Evolutionary conservation across 2,113 vertebrate genomes (phyloP).

Genomic region (Benitochromis conjunctus): DNA sequence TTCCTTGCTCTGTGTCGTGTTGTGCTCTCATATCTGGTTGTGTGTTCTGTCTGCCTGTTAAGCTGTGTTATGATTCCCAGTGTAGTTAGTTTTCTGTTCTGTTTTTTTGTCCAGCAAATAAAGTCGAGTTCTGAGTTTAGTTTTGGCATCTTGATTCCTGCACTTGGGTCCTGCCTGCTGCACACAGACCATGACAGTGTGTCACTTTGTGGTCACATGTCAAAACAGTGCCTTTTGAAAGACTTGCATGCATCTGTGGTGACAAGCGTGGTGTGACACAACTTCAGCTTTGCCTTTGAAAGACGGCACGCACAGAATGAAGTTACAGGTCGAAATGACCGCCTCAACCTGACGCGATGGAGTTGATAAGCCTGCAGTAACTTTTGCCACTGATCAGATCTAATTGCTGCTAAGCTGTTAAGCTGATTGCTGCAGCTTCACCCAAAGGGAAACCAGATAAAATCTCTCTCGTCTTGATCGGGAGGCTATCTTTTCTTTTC

Average conservation of each 20-base stretch:
- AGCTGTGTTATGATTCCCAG: too few relatives aligned
- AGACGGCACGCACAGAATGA: neutral
- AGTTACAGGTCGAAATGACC: neutral
- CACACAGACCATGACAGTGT: too few relatives aligned
- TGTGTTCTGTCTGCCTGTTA: too few relatives aligned
- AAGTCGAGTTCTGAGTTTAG: too few relatives aligned
- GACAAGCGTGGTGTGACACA: neutral
- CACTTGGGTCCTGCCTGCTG: too few relatives aligned
- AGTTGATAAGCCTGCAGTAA: constrained; percentile 1
- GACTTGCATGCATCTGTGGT: neutral
- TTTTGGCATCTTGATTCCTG: too few relatives aligned
- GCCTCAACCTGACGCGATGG: neutral
- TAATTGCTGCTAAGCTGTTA: constrained; percentile 37
- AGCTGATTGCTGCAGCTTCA: constrained; percentile 10
- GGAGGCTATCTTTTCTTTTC: neutral
- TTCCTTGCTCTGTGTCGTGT: too few relatives aligned
- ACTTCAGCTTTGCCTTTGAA: neutral
- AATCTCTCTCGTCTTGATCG: neutral
- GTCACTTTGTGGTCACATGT: neutral
- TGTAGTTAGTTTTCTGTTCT: too few relatives aligned
- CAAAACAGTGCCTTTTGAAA: neutral
- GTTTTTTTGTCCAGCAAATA: too few relatives aligned
- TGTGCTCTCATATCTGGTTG: too few relatives aligned
- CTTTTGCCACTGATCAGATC: constrained; percentile 18
- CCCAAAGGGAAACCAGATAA: constrained; percentile 29